Conservation (phyloP, 2,113 vertebrate genomes). For the Tupaia chinensis region DNA sequence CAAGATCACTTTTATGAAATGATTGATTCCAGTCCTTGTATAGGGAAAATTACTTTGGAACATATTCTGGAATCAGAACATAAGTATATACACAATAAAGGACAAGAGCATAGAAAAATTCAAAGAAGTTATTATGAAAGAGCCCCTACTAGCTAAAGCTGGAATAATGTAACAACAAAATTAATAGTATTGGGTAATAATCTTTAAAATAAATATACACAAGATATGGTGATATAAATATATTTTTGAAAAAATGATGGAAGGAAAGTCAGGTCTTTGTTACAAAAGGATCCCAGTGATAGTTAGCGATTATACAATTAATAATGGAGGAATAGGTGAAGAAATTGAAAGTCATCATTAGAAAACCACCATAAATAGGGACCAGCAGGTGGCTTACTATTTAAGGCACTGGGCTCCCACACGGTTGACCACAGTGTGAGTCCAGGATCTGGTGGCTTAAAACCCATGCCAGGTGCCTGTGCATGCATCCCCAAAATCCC, state of each 20-base stretch:
- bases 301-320: too few species aligned
- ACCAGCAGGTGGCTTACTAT: too few species aligned
- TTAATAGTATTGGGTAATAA: background rate
- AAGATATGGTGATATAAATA: background rate
- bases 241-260: background rate
- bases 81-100: background rate
- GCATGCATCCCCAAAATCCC: too few species aligned
- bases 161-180: background rate
- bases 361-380: background rate
- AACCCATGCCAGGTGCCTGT: too few species aligned
- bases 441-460: too few species aligned
- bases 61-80: background rate
- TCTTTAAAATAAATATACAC: background rate
- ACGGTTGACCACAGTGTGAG: too few species aligned
- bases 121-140: background rate
- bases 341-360: background rate
- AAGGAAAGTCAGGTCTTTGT: background rate
- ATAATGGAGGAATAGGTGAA: too few species aligned
- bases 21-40: background rate
- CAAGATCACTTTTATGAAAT: background rate
- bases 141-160: background rate
- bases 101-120: background rate
- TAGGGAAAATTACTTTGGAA: background rate
- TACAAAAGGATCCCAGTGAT: background rate
- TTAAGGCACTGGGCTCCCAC: too few species aligned